phyloP scores from a whole-genome alignment of 64 coral and sea anemone species.

The Porites australiensis region DNA sequence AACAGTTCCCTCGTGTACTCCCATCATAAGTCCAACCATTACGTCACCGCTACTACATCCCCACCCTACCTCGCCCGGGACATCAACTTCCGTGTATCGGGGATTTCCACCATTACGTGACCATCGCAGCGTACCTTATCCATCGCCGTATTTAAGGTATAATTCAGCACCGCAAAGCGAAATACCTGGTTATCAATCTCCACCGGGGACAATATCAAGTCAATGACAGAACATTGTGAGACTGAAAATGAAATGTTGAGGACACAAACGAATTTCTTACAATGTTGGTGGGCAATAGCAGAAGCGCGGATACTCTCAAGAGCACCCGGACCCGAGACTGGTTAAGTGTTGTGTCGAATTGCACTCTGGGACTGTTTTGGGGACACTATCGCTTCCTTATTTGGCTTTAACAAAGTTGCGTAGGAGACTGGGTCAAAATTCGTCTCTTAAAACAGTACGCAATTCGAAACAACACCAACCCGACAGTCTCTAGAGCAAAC shows the following conservation, averaged over 20 bases:
- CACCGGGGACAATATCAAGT: slow-evolving; percentile 39
- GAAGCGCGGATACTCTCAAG: too few relatives aligned
- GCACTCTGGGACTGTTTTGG: too few relatives aligned
- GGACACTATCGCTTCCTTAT: too few relatives aligned
- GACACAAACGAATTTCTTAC: not conserved
- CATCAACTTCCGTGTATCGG: slow-evolving; percentile 29
- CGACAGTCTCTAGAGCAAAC: too few relatives aligned
- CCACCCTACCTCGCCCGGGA: slow-evolving; percentile 27
- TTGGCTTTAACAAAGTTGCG: too few relatives aligned
- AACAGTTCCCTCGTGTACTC: slow-evolving; percentile 15
- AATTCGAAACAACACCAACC: too few relatives aligned
- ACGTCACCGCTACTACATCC: slow-evolving; percentile 43
- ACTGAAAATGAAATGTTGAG: not conserved
- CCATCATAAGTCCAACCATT: slow-evolving; percentile 43
- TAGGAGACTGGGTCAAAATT: too few relatives aligned
- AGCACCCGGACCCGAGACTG: too few relatives aligned
- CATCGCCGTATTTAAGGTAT: slow-evolving; percentile 20
- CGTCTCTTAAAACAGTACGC: too few relatives aligned
- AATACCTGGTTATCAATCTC: slow-evolving; percentile 34
- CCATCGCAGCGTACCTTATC: slow-evolving; percentile 41
- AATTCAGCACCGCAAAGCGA: slow-evolving; percentile 34
- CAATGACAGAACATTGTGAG: not conserved
- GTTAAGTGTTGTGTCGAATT: too few relatives aligned
- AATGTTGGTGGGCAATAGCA: too few relatives aligned
- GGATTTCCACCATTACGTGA: slow-evolving; percentile 34